phyloP scores from a whole-genome alignment of 2,797 vertebrate species.

The Trematocara caparti region DNA sequence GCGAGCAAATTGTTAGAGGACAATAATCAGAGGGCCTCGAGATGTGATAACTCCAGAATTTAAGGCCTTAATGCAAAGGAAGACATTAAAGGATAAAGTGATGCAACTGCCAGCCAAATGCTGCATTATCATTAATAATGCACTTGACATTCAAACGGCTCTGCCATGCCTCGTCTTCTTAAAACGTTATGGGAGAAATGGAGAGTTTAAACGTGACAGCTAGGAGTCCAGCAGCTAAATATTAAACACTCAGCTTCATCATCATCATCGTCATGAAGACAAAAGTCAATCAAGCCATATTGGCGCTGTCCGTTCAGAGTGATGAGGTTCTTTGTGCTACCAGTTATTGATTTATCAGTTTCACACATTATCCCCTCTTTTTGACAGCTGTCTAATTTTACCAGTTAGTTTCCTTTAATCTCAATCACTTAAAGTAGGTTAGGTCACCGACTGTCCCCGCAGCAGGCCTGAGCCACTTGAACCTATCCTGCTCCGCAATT shows the following conservation, averaged over 20 bases:
- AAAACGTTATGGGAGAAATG: background rate
- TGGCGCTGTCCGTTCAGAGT: conserved; percentile 25
- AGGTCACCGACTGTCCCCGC: conserved; percentile 17
- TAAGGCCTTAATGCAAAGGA: conserved; percentile 8
- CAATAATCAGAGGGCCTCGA: conserved; percentile 21
- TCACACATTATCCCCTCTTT: conserved; percentile 34
- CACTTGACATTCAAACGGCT: conserved; percentile 62
- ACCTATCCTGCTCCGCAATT: conserved; percentile 39
- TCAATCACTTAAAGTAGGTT: conserved; percentile 1
- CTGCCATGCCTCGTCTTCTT: conserved; percentile 13
- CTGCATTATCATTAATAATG: conserved; percentile 67
- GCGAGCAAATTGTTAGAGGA: conserved; percentile 52
- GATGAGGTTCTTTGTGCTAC: conserved; percentile 12
- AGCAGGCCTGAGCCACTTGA: conserved; percentile 17
- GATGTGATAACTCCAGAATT: conserved; percentile 25
- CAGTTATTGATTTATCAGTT: conserved; percentile 62
- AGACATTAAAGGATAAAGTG: conserved; percentile 10
- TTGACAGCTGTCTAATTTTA: conserved; percentile 52
- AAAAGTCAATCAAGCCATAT: conserved; percentile 44
- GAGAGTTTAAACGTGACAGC: conserved; percentile 34
- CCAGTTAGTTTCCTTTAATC: background rate
- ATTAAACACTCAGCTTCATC: background rate
- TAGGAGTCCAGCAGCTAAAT: background rate
- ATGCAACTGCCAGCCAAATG: conserved; percentile 46
- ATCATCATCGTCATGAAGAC: conserved; percentile 15